A percentile compares a stretch with the other conserved stretches of the same genome.
Conservation (phyloP, 2,113 vertebrate species). For the Crotophaga sulcirostris region DNA sequence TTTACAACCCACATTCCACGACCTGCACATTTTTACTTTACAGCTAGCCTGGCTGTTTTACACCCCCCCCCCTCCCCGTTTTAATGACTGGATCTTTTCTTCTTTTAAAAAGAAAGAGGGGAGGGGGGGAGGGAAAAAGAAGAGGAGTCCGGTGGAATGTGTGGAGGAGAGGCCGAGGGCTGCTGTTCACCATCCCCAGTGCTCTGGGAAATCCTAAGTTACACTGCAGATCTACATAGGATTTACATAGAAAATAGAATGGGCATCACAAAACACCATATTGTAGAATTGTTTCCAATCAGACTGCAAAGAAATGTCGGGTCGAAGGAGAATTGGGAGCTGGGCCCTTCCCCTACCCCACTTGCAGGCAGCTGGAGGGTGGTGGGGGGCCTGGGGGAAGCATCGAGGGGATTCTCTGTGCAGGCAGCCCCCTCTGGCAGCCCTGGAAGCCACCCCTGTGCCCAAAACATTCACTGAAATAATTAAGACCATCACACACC, state of each 20-base stretch:
- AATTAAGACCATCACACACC: background rate
- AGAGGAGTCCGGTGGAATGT: constrained; percentile 12
- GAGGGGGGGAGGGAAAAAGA: background rate
- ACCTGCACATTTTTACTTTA: constrained; percentile 56
- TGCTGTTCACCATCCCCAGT: background rate
- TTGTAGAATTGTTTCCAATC: background rate
- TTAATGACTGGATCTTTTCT: background rate
- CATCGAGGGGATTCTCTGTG: background rate
- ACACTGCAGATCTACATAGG: fast-evolving
- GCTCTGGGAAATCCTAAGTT: background rate
- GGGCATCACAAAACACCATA: background rate
- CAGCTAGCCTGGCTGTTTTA: background rate
- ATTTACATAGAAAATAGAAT: background rate
- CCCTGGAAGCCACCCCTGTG: background rate
- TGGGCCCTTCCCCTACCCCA: constrained; percentile 10
- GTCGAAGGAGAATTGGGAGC: background rate
- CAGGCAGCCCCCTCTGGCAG: background rate
- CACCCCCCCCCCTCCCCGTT: background rate
- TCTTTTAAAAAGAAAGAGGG: background rate
- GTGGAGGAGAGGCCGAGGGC: background rate
- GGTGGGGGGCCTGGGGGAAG: background rate
- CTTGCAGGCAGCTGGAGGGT: background rate
- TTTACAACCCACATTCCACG: constrained; percentile 73
- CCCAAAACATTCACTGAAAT: background rate
- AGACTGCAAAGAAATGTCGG: constrained; percentile 26